Conservation (phyloP, 2,888 invertebrate genomes). For the Phengaris alcon region DNA sequence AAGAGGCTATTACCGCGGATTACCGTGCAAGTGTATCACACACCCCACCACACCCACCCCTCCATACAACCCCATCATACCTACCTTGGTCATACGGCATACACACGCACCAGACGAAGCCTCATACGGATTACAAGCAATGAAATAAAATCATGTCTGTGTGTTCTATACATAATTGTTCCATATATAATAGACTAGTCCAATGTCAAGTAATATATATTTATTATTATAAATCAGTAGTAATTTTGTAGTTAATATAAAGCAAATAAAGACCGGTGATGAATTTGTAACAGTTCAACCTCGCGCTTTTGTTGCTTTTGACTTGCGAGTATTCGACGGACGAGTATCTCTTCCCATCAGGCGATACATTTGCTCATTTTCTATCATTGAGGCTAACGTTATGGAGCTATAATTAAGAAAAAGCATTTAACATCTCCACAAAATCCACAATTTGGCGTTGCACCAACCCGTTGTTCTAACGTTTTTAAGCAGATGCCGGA, state of each 20-base stretch:
- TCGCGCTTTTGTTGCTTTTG: too few relatives aligned
- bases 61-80: not conserved
- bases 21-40: constrained; percentile 32
- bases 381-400: too few relatives aligned
- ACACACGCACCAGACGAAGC: constrained; percentile 9
- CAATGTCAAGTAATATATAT: too few relatives aligned
- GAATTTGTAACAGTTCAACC: too few relatives aligned
- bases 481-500: constrained; percentile 17
- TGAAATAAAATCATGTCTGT: constrained; percentile 16
- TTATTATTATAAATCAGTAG: too few relatives aligned
- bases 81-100: not conserved
- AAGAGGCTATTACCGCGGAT: constrained; percentile 35
- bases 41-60: not conserved
- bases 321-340: too few relatives aligned
- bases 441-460: not conserved
- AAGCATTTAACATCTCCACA: not conserved
- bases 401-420: not conserved
- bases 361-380: not conserved
- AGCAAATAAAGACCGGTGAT: too few relatives aligned
- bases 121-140: constrained; percentile 9
- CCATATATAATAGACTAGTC: too few relatives aligned
- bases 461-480: not conserved
- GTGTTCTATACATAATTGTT: not conserved
- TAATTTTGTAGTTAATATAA: too few relatives aligned
- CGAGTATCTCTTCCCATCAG: too few relatives aligned